A percentile compares a stretch with the other conserved stretches of the same genome.
Evolutionary conservation across 2,888 invertebrate species (phyloP).

Genomic region (Ornithoptera alexandrae): DNA sequence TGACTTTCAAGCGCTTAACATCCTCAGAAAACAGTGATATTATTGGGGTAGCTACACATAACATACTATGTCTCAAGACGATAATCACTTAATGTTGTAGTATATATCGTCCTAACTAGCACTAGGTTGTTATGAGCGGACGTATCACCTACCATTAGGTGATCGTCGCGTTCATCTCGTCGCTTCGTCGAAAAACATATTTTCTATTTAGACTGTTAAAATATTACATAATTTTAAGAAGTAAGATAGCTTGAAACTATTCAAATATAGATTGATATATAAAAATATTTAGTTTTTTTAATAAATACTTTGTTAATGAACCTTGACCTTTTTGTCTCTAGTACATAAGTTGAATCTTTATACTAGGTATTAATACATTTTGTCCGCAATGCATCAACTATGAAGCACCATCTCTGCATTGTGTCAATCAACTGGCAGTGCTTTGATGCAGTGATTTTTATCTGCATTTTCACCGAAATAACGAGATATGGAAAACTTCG

Average conservation of each 20-base stretch:
- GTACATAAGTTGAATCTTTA: neutral
- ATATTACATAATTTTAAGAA: neutral
- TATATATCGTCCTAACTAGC: no score
- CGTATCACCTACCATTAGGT: no score
- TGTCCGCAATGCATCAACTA: slow-evolving; percentile 19
- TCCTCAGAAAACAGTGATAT: no score
- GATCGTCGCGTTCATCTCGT: no score
- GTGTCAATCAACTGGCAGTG: slow-evolving; percentile 13
- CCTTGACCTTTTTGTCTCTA: neutral
- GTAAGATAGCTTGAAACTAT: neutral
- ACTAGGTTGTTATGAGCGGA: no score
- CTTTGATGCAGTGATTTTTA: slow-evolving; percentile 7
- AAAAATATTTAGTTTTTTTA: no score
- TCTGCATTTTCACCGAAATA: neutral
- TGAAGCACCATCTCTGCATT: slow-evolving; percentile 19
- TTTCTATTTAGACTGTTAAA: neutral
- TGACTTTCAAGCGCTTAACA: no score
- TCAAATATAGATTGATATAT: neutral
- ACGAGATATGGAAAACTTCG: neutral
- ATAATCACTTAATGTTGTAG: no score
- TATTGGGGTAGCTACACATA: no score
- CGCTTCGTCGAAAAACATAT: no score
- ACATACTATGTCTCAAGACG: no score
- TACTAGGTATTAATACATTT: neutral
- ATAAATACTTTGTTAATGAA: neutral